These are phyloP conservation scores for Eupelmus urozonus DNA, from an alignment of 2,888 invertebrate genomes.

Conservation along the genomic window DNA sequence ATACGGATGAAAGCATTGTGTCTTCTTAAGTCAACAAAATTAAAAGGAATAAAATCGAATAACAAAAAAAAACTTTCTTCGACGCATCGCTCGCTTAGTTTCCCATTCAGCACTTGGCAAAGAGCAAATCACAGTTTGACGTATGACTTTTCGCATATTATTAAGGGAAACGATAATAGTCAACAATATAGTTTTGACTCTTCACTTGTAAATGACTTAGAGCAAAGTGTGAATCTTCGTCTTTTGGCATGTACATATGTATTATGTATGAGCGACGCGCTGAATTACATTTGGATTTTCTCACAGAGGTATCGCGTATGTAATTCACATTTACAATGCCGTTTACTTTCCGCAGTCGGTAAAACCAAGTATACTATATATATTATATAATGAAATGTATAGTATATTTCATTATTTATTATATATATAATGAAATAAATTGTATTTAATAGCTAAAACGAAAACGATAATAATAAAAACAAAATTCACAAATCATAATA, in stretches of 20 bases:
- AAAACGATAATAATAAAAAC: slow-evolving; percentile 38
- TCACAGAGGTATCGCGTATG: slow-evolving; percentile 23
- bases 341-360: neutral
- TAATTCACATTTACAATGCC: slow-evolving; percentile 42
- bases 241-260: slow-evolving; percentile 27
- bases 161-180: slow-evolving; percentile 21
- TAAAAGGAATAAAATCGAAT: slow-evolving; percentile 14
- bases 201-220: slow-evolving; percentile 51
- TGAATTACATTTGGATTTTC: slow-evolving; percentile 34
- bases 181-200: slow-evolving; percentile 37
- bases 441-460: slow-evolving; percentile 19
- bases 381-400: too few relatives aligned
- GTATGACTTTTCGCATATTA: slow-evolving; percentile 31
- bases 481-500: slow-evolving; percentile 43
- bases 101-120: slow-evolving; percentile 47
- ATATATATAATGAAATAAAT: slow-evolving; percentile 29
- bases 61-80: slow-evolving; percentile 12
- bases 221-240: slow-evolving; percentile 41
- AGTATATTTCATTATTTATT: too few relatives aligned
- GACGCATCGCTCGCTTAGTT: slow-evolving; percentile 46
- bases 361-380: neutral
- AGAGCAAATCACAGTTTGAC: slow-evolving; percentile 52
- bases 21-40: slow-evolving; percentile 37
- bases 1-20: slow-evolving; percentile 16
- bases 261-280: slow-evolving; percentile 39